Evolutionary conservation across 2,888 invertebrate genomes (phyloP).

Genomic region (Coenonympha arcania): DNA sequence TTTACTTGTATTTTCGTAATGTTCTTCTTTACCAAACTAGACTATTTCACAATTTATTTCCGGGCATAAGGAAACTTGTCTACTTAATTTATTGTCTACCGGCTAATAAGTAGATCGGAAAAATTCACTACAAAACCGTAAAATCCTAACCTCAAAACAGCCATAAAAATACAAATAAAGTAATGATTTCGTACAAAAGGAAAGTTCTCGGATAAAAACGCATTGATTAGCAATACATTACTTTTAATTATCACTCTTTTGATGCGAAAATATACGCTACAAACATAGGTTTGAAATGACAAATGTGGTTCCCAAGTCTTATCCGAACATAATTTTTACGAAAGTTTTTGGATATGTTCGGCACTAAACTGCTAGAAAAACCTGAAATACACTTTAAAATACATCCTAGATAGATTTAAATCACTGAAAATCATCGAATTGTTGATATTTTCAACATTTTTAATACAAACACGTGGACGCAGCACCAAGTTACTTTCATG

Average conservation of each 20-base stretch:
- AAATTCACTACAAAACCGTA: neutral
- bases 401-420: slow-evolving; percentile 15
- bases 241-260: neutral
- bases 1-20: no score
- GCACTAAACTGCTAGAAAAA: neutral
- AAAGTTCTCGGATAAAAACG: no score
- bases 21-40: no score
- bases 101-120: no score
- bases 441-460: slow-evolving; percentile 28
- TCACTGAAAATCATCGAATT: slow-evolving; percentile 20
- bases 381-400: neutral
- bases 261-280: neutral
- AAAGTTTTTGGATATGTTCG: neutral
- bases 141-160: slow-evolving; percentile 1
- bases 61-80: no score
- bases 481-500: slow-evolving; percentile 21
- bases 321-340: neutral
- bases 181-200: neutral
- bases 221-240: no score
- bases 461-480: slow-evolving; percentile 38
- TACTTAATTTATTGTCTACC: no score
- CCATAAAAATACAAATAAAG: neutral
- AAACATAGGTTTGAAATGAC: neutral
- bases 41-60: no score
- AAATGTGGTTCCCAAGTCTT: neutral